Conservation (phyloP, 2,888 invertebrate species). For the Apamea anceps region DNA sequence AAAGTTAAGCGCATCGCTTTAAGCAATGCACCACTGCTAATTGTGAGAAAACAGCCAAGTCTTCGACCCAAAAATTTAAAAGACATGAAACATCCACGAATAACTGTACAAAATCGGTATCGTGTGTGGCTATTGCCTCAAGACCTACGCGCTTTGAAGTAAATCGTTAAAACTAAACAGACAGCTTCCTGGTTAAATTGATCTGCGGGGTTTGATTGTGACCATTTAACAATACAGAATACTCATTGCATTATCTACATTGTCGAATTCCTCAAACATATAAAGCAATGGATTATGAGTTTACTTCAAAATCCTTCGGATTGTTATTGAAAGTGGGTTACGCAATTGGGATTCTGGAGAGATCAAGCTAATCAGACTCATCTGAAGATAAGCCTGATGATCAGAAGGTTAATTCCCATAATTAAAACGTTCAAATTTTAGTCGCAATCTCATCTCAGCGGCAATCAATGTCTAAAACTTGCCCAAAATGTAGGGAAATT, state of each 20-base stretch:
- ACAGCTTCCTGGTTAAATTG: not conserved
- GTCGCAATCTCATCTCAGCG: too few relatives aligned
- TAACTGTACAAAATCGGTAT: not conserved
- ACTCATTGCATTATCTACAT: not conserved
- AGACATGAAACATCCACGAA: not conserved
- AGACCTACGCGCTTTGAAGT: not conserved
- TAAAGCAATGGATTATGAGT: not conserved
- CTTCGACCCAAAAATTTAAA: not conserved
- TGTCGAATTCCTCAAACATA: not conserved
- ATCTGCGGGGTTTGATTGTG: not conserved
- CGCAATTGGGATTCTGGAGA: not conserved
- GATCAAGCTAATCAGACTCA: not conserved
- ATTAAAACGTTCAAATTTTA: too few relatives aligned
- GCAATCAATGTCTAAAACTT: too few relatives aligned
- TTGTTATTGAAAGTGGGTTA: not conserved
- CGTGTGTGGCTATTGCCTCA: not conserved
- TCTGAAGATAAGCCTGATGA: not conserved
- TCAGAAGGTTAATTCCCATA: not conserved
- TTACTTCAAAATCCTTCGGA: not conserved
- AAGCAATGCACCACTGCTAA: not conserved
- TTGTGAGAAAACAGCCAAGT: not conserved
- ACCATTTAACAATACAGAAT: not conserved
- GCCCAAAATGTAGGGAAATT: too few relatives aligned
- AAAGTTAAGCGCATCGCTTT: not conserved
- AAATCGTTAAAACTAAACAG: not conserved